These are phyloP conservation scores for Eupelmus urozonus DNA, from an alignment of 2,888 invertebrate species.

Conservation along the genomic window DNA sequence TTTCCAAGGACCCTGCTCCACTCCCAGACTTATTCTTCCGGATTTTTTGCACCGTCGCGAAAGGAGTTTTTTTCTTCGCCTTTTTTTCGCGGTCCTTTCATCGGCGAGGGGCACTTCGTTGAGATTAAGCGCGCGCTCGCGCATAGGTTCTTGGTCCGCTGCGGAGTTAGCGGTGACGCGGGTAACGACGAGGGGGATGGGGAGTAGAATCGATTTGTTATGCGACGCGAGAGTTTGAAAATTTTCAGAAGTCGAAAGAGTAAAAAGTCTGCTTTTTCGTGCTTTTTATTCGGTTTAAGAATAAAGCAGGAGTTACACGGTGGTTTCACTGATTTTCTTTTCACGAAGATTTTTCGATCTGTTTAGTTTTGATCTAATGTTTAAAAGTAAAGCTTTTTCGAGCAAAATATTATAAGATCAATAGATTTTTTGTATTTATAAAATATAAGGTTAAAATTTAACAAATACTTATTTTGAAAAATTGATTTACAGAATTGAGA, in stretches of 20 bases:
- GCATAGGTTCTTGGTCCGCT: too few species aligned
- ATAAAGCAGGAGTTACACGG: background rate
- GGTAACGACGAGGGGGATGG: too few species aligned
- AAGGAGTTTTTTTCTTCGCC: background rate
- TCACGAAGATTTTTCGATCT: too few species aligned
- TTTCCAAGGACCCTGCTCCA: constrained; percentile 20
- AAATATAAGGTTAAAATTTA: too few species aligned
- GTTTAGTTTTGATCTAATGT: too few species aligned
- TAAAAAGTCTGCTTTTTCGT: background rate
- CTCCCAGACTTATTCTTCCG: constrained; percentile 47
- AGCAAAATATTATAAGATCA: too few species aligned
- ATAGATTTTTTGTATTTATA: too few species aligned
- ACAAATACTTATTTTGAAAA: too few species aligned
- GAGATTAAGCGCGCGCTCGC: constrained; percentile 42
- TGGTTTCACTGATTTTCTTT: too few species aligned
- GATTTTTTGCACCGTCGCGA: constrained; percentile 20
- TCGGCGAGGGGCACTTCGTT: constrained; percentile 10
- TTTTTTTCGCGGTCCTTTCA: constrained; percentile 16
- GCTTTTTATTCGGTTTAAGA: background rate
- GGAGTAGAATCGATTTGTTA: background rate
- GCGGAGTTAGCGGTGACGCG: too few species aligned
- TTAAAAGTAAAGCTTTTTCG: too few species aligned
- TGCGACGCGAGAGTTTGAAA: background rate
- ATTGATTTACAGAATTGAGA: too few species aligned
- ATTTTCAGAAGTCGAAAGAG: background rate